Evolutionary conservation across 2,113 vertebrate species (phyloP).

Genomic region (Paracanthobrama guichenoti): DNA sequence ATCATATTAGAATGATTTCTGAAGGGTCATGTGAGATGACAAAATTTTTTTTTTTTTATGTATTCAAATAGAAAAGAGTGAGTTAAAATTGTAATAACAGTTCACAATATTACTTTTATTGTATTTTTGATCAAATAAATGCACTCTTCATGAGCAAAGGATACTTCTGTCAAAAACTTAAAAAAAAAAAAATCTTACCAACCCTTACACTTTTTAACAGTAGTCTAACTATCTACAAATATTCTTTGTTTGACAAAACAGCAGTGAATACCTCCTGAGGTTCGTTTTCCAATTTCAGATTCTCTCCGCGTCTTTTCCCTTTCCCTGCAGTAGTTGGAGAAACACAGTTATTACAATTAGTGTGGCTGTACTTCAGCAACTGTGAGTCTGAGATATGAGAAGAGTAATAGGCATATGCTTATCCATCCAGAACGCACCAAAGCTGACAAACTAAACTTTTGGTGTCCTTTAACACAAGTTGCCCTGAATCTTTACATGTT

Average conservation of each 20-base stretch:
- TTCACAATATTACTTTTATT: not conserved
- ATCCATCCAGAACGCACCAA: not conserved
- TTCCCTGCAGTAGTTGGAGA: constrained; percentile 74
- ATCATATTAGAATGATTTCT: not conserved
- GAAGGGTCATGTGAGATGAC: not conserved
- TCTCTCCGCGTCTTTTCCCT: constrained; percentile 83
- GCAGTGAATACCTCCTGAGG: constrained; percentile 80
- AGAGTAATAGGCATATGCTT: not conserved
- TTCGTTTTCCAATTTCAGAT: constrained; percentile 86
- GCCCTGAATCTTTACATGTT: not conserved
- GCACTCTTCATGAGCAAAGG: not conserved
- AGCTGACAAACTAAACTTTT: not conserved
- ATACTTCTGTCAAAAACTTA: not conserved
- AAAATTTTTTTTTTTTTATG: too few relatives aligned
- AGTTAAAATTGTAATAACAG: not conserved
- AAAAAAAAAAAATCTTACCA: too few relatives aligned
- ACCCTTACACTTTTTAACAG: not conserved
- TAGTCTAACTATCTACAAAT: not conserved
- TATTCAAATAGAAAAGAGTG: not conserved
- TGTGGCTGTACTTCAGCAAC: not conserved
- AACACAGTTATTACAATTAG: constrained; percentile 29
- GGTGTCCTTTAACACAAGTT: not conserved
- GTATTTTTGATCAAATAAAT: not conserved
- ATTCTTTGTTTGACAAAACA: not conserved
- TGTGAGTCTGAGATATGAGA: not conserved